Evolutionary conservation across 2,797 vertebrate species (phyloP).

Genomic region (Danio jaintianensis): DNA sequence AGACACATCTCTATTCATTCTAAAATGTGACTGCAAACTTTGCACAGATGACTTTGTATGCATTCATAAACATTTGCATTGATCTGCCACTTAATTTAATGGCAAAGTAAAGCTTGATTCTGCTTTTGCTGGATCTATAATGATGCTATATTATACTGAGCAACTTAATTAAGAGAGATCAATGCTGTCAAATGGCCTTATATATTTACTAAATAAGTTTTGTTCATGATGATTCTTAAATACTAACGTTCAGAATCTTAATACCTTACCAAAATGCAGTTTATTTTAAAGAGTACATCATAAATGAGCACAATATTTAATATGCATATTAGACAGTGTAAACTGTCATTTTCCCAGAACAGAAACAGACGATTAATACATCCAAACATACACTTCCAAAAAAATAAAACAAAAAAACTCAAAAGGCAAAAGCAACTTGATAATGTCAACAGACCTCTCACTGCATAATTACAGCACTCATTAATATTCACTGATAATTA

Average conservation of each 20-base stretch:
- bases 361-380: neutral
- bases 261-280: neutral
- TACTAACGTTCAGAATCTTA: constrained; percentile 2
- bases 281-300: constrained; percentile 13
- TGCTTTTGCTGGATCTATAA: neutral
- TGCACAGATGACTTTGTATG: neutral
- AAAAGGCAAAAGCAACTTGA: neutral
- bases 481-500: constrained; percentile 4
- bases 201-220: neutral
- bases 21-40: neutral
- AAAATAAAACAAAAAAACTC: neutral
- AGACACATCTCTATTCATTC: neutral
- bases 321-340: neutral
- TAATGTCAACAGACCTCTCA: neutral
- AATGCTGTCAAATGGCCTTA: neutral
- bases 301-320: constrained; percentile 5
- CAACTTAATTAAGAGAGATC: neutral
- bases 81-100: neutral
- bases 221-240: neutral
- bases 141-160: neutral
- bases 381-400: neutral
- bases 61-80: neutral
- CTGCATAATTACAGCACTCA: neutral
- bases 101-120: neutral
- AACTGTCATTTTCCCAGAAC: neutral